Conservation (phyloP, 1,140 invertebrate species). For the Yoshiicerus persimilis region DNA sequence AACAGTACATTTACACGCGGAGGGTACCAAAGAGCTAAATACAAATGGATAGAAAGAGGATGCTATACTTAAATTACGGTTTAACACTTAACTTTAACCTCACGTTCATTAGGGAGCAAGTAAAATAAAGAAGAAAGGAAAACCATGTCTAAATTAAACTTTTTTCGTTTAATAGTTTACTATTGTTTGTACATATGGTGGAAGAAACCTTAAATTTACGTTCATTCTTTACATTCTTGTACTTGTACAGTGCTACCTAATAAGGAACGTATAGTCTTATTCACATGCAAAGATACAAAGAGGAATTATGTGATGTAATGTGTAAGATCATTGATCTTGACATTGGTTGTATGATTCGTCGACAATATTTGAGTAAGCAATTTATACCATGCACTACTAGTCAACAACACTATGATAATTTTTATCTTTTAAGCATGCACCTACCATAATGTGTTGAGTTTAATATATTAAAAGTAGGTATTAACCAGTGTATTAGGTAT, state of each 20-base stretch:
- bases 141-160: not conserved
- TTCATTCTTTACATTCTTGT: too few relatives aligned
- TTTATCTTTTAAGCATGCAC: not conserved
- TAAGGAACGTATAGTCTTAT: not conserved
- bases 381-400: not conserved
- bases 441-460: too few relatives aligned
- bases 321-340: slow-evolving; percentile 10
- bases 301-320: not conserved
- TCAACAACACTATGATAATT: not conserved
- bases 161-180: not conserved
- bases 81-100: not conserved
- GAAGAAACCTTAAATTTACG: too few relatives aligned
- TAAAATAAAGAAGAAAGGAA: not conserved
- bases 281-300: not conserved
- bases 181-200: not conserved
- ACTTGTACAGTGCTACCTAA: too few relatives aligned
- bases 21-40: too few relatives aligned
- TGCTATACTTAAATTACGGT: not conserved
- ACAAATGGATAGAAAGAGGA: not conserved
- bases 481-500: not conserved
- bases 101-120: not conserved
- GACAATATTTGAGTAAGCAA: not conserved
- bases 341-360: not conserved
- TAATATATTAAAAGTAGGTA: not conserved
- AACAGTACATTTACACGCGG: not conserved